Evolutionary conservation across 2,888 invertebrate species (phyloP), one percentile per base, ranked within the genome.

Genomic region (Cephus spinipes): DNA sequence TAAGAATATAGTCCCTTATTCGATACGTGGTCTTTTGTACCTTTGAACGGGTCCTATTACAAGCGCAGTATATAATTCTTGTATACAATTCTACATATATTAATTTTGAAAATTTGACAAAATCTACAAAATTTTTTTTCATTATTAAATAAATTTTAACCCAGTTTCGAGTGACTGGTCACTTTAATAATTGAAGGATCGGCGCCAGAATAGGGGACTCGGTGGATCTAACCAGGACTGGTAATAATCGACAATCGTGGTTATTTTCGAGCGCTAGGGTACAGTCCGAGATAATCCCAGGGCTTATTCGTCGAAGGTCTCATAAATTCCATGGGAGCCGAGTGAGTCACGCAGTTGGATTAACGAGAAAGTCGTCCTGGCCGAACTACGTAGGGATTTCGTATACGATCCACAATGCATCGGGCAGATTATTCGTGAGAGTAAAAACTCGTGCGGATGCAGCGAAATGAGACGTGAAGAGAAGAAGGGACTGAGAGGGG

Each of bases 261-360:
- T 69, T 69, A 69, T 30, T 69, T 69, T 69, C 30, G 69, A 69
- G 33, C 34, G 68, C n/a, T 36, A 73, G 40, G 36, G 69, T 30
- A 40, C 40, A 78, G 81, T 73, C 75, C 79, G 81, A 86, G 89
- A 89, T 89, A 89, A 89, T 89, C 88, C 87, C 75, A 77, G 79
- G 88, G 88, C 88, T 89, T 88, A 86, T 85, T 83, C 83, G 81
- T 84, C 82, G 75, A 68, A 78, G 79, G 81, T 80, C 87, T 87
- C 89, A 88, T 89, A 89, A 89, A 89, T 89, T 89, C 84, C 83
- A 82, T 78, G 81, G 73, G 78, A 81, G 76, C 82, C 84, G 40
- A 78, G 83, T 87, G 87, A 87, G 83, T 87, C 87, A 87, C 83
- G 81, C 80, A 77, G 80, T 32, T 32, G 69, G 69, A 69, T 69